A percentile compares a stretch with the other conserved stretches of the same genome.
Evolutionary conservation across 2,888 invertebrate species (phyloP).

Genomic region (Minunthozetes semirufus): DNA sequence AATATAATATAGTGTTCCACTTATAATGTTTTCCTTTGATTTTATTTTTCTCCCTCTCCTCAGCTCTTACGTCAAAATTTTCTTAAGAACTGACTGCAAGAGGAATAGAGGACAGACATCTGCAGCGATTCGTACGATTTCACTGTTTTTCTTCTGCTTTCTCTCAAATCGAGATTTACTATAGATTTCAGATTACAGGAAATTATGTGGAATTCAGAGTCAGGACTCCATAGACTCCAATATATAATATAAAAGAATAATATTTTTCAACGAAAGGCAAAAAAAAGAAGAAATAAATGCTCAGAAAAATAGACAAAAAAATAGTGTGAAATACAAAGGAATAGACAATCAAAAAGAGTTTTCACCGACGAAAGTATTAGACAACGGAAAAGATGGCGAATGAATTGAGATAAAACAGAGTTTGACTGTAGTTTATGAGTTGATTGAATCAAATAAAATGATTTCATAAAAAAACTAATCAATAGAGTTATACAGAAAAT

Average conservation of each 20-base stretch:
- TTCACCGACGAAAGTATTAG: too few species aligned
- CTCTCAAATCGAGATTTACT: slow-evolving; percentile 8
- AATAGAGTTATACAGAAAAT: too few species aligned
- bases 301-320: background rate
- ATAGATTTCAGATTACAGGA: slow-evolving; percentile 30
- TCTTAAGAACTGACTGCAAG: background rate
- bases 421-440: too few species aligned
- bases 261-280: slow-evolving; percentile 10
- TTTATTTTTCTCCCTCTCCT: background rate
- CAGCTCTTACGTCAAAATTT: slow-evolving; percentile 4
- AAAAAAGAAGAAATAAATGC: background rate
- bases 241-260: slow-evolving; percentile 8
- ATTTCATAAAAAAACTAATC: too few species aligned
- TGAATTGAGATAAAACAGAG: too few species aligned
- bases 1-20: background rate
- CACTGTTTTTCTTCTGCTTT: background rate
- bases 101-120: background rate
- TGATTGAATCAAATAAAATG: too few species aligned
- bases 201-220: background rate
- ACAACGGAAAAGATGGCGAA: too few species aligned
- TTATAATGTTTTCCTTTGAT: background rate
- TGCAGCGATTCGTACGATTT: slow-evolving; percentile 7
- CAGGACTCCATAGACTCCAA: background rate
- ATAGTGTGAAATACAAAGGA: too few species aligned
- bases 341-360: too few species aligned